Conservation (phyloP, 92 coral and sea anemone species). For the Zoanthus solanderi region DNA sequence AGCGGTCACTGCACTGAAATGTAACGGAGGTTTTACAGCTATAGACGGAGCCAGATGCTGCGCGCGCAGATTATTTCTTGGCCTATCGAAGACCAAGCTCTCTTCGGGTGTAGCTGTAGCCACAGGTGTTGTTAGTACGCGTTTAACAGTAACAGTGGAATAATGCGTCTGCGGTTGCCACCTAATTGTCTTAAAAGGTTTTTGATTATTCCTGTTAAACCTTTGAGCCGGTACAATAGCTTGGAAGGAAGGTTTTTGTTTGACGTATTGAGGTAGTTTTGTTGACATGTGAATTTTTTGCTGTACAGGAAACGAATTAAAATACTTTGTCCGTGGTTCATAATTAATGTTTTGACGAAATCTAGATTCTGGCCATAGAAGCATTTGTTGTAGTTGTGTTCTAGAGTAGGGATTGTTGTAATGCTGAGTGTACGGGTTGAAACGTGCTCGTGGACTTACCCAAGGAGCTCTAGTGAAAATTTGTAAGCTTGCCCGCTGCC, state of each 20-base stretch:
- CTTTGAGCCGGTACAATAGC: neutral
- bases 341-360: neutral
- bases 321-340: neutral
- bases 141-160: conserved; percentile 1
- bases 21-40: neutral
- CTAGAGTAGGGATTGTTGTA: neutral
- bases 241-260: conserved; percentile 8
- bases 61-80: neutral
- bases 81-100: neutral
- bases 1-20: neutral
- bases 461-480: neutral
- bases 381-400: neutral
- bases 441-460: conserved; percentile 8
- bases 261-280: neutral
- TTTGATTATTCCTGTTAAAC: neutral
- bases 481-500: conserved; percentile 1
- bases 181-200: neutral
- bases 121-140: neutral
- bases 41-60: neutral
- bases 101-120: neutral
- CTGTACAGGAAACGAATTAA: neutral
- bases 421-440: neutral
- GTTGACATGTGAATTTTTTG: neutral
- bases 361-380: neutral
- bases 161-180: conserved; percentile 9